A percentile compares a stretch with the other conserved stretches of the same genome.
These are phyloP conservation scores for Antitype chi DNA, from an alignment of 2,888 invertebrate species.

Conservation along the genomic window DNA sequence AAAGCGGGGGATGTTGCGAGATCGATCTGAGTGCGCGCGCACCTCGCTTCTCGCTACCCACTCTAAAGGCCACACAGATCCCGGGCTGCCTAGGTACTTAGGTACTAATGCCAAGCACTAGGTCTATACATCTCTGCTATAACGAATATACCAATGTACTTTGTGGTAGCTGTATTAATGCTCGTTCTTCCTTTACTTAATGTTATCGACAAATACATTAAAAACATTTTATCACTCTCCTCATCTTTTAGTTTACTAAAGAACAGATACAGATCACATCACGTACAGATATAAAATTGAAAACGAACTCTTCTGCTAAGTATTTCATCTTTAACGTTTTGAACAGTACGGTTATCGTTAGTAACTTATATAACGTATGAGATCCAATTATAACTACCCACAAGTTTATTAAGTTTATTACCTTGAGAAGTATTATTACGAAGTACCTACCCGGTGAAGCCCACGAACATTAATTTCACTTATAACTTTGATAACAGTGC, in stretches of 20 bases:
- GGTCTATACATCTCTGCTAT: conserved; percentile 35
- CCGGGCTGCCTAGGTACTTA: conserved; percentile 65
- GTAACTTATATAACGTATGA: conserved; percentile 27
- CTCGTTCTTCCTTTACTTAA: background rate
- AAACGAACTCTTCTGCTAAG: background rate
- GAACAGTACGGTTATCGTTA: background rate
- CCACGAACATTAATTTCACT: conserved; percentile 55
- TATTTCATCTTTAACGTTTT: conserved; percentile 1
- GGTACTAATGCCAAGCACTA: conserved; percentile 61
- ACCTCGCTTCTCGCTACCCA: conserved; percentile 69
- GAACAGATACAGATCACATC: too few species aligned
- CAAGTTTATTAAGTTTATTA: conserved; percentile 48
- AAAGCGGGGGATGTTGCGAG: conserved; percentile 71
- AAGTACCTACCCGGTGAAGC: conserved; percentile 31
- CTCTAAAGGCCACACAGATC: conserved; percentile 76
- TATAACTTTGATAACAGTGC: conserved; percentile 59
- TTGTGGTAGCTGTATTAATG: conserved; percentile 1
- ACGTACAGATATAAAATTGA: conserved; percentile 20
- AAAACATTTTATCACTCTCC: background rate
- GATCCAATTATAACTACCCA: conserved; percentile 34
- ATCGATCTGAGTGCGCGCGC: conserved; percentile 87
- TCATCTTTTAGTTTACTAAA: conserved; percentile 24
- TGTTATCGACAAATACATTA: conserved; percentile 2
- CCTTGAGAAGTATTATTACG: conserved; percentile 50
- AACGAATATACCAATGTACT: conserved; percentile 32